A percentile compares a stretch with the other conserved stretches of the same genome.
These are phyloP conservation scores for Drosophila kanekoi DNA, from an alignment of 2,888 invertebrate genomes.

Conservation along the genomic window DNA sequence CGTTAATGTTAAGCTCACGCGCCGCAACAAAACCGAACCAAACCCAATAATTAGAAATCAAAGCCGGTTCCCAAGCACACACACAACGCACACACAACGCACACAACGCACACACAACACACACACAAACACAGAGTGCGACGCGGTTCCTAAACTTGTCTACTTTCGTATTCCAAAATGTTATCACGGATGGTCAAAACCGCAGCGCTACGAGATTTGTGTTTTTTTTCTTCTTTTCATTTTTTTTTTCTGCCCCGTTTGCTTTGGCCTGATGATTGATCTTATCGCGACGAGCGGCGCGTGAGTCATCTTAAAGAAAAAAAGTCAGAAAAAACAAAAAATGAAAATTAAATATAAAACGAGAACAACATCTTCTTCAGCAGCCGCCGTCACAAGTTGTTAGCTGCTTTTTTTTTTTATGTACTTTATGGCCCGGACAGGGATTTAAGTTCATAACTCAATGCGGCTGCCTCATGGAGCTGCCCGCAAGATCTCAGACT, in stretches of 20 bases:
- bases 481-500: conserved; percentile 52
- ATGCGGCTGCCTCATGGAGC: conserved; percentile 58
- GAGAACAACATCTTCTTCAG: conserved; percentile 59
- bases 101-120: conserved; percentile 4
- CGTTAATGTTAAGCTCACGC: conserved; percentile 71
- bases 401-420: conserved; percentile 56
- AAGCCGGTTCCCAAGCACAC: conserved; percentile 67
- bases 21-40: conserved; percentile 40
- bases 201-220: conserved; percentile 41
- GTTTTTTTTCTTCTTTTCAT: conserved; percentile 11
- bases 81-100: not conserved
- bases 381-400: conserved; percentile 67
- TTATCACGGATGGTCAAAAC: conserved; percentile 69
- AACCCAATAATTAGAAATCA: conserved; percentile 79
- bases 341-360: conserved; percentile 24
- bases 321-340: conserved; percentile 27
- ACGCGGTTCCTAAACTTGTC: conserved; percentile 63
- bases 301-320: conserved; percentile 66
- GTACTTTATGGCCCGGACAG: conserved; percentile 69
- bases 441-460: conserved; percentile 73
- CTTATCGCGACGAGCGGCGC: conserved; percentile 67
- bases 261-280: conserved; percentile 68
- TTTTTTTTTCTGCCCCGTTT: conserved; percentile 33
- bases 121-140: not conserved
- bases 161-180: conserved; percentile 77